phyloP scores from a whole-genome alignment of 2,797 vertebrate species.

The Limosa lapponica region DNA sequence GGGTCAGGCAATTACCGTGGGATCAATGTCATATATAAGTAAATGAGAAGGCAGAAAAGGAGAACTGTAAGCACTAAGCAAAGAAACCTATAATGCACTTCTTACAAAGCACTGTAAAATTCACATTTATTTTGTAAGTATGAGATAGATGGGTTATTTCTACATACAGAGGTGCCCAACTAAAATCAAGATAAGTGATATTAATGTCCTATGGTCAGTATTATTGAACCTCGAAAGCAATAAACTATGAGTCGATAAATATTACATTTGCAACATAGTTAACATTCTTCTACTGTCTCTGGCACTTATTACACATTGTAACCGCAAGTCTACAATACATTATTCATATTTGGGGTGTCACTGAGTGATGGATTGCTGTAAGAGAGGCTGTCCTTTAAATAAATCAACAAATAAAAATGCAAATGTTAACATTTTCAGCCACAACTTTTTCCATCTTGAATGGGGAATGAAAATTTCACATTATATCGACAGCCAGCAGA shows the following conservation, averaged over 20 bases:
- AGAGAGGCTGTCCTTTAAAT: slow-evolving; percentile 99
- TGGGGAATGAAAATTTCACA: slow-evolving; percentile 83
- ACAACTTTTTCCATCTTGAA: slow-evolving; percentile 83
- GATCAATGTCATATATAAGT: background rate
- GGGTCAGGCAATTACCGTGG: background rate
- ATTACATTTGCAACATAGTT: slow-evolving; percentile 86
- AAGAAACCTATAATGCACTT: slow-evolving; percentile 47
- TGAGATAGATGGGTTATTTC: slow-evolving; percentile 78
- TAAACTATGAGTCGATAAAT: slow-evolving; percentile 87
- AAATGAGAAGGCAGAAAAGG: slow-evolving; percentile 26
- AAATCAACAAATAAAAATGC: slow-evolving; percentile 99
- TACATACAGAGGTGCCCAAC: slow-evolving; percentile 77
- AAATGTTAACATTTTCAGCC: slow-evolving; percentile 98
- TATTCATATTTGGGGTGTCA: slow-evolving; percentile 98
- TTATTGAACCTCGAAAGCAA: slow-evolving; percentile 87
- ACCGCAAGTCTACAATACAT: slow-evolving; percentile 96
- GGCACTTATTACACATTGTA: slow-evolving; percentile 95
- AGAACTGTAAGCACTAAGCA: background rate
- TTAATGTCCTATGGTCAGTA: slow-evolving; percentile 89
- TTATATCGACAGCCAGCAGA: slow-evolving; percentile 87
- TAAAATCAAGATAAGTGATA: slow-evolving; percentile 84
- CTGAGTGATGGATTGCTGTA: slow-evolving; percentile 98
- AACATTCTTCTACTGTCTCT: slow-evolving; percentile 87
- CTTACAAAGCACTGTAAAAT: slow-evolving; percentile 71
- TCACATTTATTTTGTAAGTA: slow-evolving; percentile 77